These are phyloP conservation scores for Heliopora coerulea DNA, from an alignment of 92 coral and sea anemone species.

Conservation along the genomic window DNA sequence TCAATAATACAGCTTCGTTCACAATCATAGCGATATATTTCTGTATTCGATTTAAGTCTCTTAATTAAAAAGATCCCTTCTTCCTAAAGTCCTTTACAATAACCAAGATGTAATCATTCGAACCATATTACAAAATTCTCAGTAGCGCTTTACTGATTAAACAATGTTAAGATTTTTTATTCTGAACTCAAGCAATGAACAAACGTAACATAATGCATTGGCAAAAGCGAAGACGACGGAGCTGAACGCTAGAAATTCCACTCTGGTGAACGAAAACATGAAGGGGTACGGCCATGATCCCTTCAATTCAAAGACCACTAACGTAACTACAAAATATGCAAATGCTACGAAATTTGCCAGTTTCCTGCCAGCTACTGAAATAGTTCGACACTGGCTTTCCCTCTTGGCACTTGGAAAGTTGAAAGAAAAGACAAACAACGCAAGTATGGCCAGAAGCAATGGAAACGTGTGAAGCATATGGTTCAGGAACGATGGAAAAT, in stretches of 20 bases:
- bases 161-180: slow-evolving; percentile 9
- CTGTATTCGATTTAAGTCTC: no score
- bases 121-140: no score
- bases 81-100: no score
- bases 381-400: slow-evolving; percentile 16
- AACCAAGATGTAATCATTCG: no score
- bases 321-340: slow-evolving; percentile 7
- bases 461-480: slow-evolving; percentile 38
- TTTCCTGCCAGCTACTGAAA: slow-evolving; percentile 3
- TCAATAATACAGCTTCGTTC: no score
- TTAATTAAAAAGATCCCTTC: no score
- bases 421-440: slow-evolving; percentile 3
- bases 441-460: slow-evolving; percentile 10
- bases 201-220: slow-evolving; percentile 1
- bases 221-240: not conserved
- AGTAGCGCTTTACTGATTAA: not conserved
- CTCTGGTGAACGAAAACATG: slow-evolving; percentile 38
- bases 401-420: slow-evolving; percentile 14
- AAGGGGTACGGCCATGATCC: slow-evolving; percentile 37
- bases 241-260: slow-evolving; percentile 4
- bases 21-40: no score
- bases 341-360: slow-evolving; percentile 13
- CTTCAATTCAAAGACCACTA: slow-evolving; percentile 18
- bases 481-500: slow-evolving; percentile 25
- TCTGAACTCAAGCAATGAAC: slow-evolving; percentile 28